Evolutionary conservation across 2,797 vertebrate genomes (phyloP).

Genomic region (Sphenodon punctatus): DNA sequence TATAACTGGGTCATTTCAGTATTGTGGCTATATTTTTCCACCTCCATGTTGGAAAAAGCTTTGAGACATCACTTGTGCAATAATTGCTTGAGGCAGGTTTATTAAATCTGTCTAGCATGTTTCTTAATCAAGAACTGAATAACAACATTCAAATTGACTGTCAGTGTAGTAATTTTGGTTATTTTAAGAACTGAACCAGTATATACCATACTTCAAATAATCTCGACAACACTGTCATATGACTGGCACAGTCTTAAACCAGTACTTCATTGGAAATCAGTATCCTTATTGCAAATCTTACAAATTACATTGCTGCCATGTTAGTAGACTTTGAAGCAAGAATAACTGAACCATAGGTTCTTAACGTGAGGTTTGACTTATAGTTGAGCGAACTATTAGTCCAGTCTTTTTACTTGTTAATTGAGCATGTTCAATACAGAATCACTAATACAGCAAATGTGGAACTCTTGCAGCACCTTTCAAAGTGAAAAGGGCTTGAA

Average conservation of each 20-base stretch:
- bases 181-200: background rate
- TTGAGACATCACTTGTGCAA: slow-evolving; percentile 26
- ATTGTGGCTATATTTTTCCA: slow-evolving; percentile 28
- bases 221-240: no score
- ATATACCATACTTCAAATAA: background rate
- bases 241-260: no score
- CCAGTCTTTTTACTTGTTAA: no score
- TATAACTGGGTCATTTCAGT: background rate
- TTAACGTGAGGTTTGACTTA: no score
- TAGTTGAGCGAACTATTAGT: no score
- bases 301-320: background rate
- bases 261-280: background rate
- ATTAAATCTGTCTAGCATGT: background rate
- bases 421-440: no score
- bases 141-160: slow-evolving; percentile 29
- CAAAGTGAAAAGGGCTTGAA: no score
- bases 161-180: background rate
- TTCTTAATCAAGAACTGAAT: slow-evolving; percentile 49
- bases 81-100: slow-evolving; percentile 24
- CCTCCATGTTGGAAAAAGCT: slow-evolving; percentile 4
- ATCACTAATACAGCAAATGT: no score
- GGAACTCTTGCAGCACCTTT: no score
- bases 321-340: background rate
- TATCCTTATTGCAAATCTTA: fast-evolving
- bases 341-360: background rate